Base-by-base conservation (phyloP, 2,113 vertebrate species). In the Puntigrus tetrazona region DNA sequence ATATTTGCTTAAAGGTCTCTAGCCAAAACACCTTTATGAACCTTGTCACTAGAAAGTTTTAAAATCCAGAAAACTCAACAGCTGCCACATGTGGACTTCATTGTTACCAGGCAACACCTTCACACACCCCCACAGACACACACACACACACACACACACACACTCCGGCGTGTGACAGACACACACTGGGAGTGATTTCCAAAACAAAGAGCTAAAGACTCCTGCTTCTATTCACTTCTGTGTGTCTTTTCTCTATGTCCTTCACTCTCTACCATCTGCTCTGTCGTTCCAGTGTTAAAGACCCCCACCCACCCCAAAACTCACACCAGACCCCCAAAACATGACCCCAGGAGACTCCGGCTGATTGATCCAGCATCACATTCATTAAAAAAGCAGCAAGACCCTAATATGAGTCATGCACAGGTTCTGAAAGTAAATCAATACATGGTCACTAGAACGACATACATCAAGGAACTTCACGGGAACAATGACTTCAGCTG, bases 251-350 rank as follows among this genome's bases (percentile, higher is more conserved):
- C 22, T 79, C 38, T 38, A 22, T 59, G 27, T 55, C 34, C n/a
- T 55, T 78, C 78, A 70, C 52, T 87, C 78, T 41, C 29, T 52
- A 86, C 92, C 93, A 94, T 93, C 93, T 94, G 92, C 75, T 88
- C 82, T 11, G 27, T 82, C 82, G 25, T 79, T 81, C 86, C 84
- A 72, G 41, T 57, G 82, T 80, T 80, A 83, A 88, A 78, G 75
- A 84, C 84, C 34, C 81, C 31, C 36, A 34, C 50, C 78, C 78
- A 43, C 86, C 69, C 31, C 16, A 41, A 50, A 61, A 29, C 70
- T 45, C n/a, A 34, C 34, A 79, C 81, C 20, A 69, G 57, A 63
- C 36, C 83, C 50, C 61, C 77, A 72, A 85, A 85, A 80, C 74
- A 74, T 55, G 29, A 50, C 63, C 65, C 69, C 69, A 14, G 29